Conservation (phyloP, 2,797 vertebrate genomes). For the Coracias cyanogaster region DNA sequence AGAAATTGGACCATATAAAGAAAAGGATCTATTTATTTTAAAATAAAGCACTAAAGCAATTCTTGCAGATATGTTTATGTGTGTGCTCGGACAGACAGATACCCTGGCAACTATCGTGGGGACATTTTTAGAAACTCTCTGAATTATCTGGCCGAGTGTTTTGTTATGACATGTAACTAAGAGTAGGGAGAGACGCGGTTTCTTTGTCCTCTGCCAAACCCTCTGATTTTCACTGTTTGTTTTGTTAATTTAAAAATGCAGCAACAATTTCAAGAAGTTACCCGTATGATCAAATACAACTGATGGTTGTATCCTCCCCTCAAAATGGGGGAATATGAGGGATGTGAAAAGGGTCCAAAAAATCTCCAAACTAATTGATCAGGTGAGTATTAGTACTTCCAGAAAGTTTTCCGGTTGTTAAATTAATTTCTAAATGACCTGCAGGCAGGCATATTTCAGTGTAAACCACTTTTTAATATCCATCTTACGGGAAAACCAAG, state of each 20-base stretch:
- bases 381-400: not conserved
- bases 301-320: not conserved
- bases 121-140: constrained; percentile 46
- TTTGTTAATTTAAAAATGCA: constrained; percentile 19
- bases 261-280: not conserved
- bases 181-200: not conserved
- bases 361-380: not conserved
- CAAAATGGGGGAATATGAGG: not conserved
- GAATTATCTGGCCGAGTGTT: constrained; percentile 7
- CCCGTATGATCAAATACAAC: not conserved
- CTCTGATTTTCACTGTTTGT: constrained; percentile 24
- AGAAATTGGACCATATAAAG: too few relatives aligned
- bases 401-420: not conserved
- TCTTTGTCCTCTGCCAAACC: not conserved
- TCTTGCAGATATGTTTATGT: not conserved
- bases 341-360: rapidly evolving
- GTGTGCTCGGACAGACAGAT: not conserved
- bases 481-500: not conserved
- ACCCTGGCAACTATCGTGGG: constrained; percentile 27
- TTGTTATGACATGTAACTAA: constrained; percentile 42
- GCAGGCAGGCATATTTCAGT: not conserved
- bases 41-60: not conserved
- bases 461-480: not conserved
- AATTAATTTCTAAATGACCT: not conserved
- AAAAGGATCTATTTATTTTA: rapidly evolving